These are phyloP conservation scores for Ectropis grisescens DNA, from an alignment of 1,140 invertebrate species.

Conservation along the genomic window DNA sequence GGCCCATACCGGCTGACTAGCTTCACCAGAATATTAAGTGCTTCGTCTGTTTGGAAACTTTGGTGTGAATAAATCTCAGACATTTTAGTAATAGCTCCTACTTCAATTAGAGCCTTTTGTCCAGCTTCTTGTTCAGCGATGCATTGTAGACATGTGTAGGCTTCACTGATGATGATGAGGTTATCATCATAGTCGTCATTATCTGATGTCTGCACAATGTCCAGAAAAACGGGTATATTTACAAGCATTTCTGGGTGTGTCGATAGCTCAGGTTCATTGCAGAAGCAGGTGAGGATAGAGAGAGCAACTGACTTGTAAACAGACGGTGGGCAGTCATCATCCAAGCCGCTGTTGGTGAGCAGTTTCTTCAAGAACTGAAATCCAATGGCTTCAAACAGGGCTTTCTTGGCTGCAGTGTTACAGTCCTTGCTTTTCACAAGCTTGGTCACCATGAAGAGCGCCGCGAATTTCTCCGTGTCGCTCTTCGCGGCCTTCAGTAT, in stretches of 20 bases:
- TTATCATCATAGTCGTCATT: constrained; percentile 87
- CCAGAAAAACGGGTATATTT: constrained; percentile 84
- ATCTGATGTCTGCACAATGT: constrained; percentile 84
- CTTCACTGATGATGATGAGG: constrained; percentile 89
- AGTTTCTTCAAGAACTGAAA: constrained; percentile 86
- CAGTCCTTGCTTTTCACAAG: constrained; percentile 86
- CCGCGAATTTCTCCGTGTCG: constrained; percentile 93
- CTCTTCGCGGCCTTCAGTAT: constrained; percentile 82
- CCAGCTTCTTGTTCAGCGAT: constrained; percentile 82
- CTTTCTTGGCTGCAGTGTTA: constrained; percentile 76
- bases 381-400: constrained; percentile 91
- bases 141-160: constrained; percentile 85
- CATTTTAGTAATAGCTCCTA: constrained; percentile 84
- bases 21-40: constrained; percentile 81
- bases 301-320: constrained; percentile 92
- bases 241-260: constrained; percentile 85
- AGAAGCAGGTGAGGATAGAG: constrained; percentile 87
- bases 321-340: constrained; percentile 86
- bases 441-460: constrained; percentile 91
- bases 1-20: constrained; percentile 78
- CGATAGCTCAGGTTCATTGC: constrained; percentile 81
- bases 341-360: constrained; percentile 79
- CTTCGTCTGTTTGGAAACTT: constrained; percentile 89
- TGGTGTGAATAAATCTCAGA: constrained; percentile 87
- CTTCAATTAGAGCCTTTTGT: constrained; percentile 80